Conservation (phyloP, 2,797 vertebrate species). For the Argyrosomus regius region DNA sequence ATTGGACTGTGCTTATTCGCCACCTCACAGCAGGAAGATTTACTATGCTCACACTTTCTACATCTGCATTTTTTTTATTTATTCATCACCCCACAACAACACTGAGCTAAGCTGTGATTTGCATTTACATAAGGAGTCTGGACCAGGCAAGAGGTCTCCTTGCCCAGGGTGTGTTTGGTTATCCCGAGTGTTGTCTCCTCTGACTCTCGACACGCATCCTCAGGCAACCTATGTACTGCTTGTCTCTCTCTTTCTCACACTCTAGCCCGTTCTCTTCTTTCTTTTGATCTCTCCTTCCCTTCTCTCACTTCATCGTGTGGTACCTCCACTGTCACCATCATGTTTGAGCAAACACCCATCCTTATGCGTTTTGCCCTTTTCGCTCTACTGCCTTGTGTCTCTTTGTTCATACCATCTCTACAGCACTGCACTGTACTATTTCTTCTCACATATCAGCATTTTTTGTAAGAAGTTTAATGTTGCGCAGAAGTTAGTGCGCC, state of each 20-base stretch:
- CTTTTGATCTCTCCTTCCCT: conserved; percentile 16
- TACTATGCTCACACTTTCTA: conserved; percentile 6
- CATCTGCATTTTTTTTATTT: conserved; percentile 47
- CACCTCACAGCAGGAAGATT: conserved; percentile 8
- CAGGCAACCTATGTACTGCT: conserved; percentile 57
- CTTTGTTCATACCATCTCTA: neutral
- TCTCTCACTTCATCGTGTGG: conserved; percentile 13
- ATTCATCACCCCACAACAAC: conserved; percentile 54
- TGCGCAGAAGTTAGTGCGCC: neutral
- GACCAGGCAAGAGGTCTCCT: conserved; percentile 71
- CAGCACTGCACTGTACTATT: neutral
- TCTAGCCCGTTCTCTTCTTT: conserved; percentile 10
- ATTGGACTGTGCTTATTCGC: neutral
- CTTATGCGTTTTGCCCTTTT: conserved; percentile 18
- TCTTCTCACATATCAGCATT: conserved; percentile 21
- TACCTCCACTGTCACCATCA: conserved; percentile 17
- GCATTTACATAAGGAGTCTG: conserved; percentile 73
- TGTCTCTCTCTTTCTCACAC: conserved; percentile 28
- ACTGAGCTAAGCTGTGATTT: conserved; percentile 54
- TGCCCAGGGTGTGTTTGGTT: conserved; percentile 69
- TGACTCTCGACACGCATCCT: conserved; percentile 57
- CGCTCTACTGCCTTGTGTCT: conserved; percentile 3
- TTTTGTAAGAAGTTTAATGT: conserved; percentile 34
- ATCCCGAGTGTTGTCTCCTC: conserved; percentile 56
- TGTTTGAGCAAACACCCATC: conserved; percentile 9